Base-by-base conservation (phyloP, 2,888 invertebrate species). In the Epinotia demarniana region DNA sequence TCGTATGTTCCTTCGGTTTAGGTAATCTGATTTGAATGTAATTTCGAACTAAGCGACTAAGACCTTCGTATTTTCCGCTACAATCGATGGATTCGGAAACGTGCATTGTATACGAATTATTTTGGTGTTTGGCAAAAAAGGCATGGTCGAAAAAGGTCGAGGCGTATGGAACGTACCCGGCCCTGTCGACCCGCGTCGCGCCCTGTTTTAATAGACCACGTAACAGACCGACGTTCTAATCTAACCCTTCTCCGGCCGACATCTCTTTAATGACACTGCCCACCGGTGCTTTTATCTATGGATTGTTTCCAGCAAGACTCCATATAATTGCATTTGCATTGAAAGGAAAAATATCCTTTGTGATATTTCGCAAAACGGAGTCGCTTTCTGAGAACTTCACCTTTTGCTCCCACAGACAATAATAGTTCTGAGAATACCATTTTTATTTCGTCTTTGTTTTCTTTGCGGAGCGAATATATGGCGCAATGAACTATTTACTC, bases 211-310 rank as follows among this genome's bases (percentile, higher is more conserved):
- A 72, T 75, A 71, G 75, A 71, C 71, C 75, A 75, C 75, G 75
- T 75, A 75, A 72, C 75, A 67, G 55, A 75, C 75, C 70, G 70
- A 75, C 64, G 70, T 74, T 63, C 75, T 75, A 75, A 75, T 75
- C 71, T 61, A 75, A 75, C 75, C 75, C 75, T 75, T 75, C 71
- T 70, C 75, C 57, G 49, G 33, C 43, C 23, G 61, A 62, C 69
- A 58, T 62, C 46, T 66, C 58, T 27, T 46, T 69, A 69, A 73
- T 73, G 73, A 73, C 68, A 55, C 43, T 19, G 18, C 43, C 55
- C 18, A 53, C 16, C 57, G 67, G 12, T 49, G 13, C 55, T 61
- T 58, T 63, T 55, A 63, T 46, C 63, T 57, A 63, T 46, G 61
- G 39, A 55, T 74, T 16, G 68, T 67, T 39, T 58, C 58, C 61